A percentile compares a stretch with the other conserved stretches of the same genome.
These are phyloP conservation scores for Eira barbara DNA, from an alignment of 2,113 vertebrate species.

Conservation along the genomic window DNA sequence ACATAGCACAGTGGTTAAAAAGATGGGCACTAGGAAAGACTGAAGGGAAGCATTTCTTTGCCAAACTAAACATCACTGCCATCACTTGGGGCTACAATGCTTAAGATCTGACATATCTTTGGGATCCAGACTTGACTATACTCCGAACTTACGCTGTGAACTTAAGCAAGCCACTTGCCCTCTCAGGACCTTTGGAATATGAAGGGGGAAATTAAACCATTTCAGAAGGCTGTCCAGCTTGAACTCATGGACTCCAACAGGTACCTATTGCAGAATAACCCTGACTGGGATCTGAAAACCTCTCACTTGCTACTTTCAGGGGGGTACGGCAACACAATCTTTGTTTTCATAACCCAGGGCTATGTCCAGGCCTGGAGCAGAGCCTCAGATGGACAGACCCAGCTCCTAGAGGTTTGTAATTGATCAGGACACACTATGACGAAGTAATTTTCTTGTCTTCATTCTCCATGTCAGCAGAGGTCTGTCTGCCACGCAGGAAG, in stretches of 20 bases:
- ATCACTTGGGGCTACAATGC: background rate
- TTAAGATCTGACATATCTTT: background rate
- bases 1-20: background rate
- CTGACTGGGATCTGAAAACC: background rate
- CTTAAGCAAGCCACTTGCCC: background rate
- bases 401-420: conserved; percentile 81
- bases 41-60: background rate
- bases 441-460: conserved; percentile 88
- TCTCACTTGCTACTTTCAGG: conserved; percentile 69
- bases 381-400: conserved; percentile 77
- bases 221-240: conserved; percentile 1
- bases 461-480: conserved; percentile 84
- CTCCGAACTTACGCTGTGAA: background rate
- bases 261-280: conserved; percentile 55
- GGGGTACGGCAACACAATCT: conserved; percentile 70
- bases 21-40: background rate
- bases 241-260: conserved; percentile 54
- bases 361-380: conserved; percentile 68
- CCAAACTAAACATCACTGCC: background rate
- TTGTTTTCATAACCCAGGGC: conserved; percentile 80
- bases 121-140: background rate
- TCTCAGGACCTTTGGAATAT: background rate
- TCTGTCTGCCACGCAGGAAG: conserved; percentile 82
- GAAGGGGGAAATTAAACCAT: background rate
- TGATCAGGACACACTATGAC: conserved; percentile 87